Evolutionary conservation across 2,888 invertebrate genomes (phyloP), one percentile per base, ranked within the genome.

Genomic region (Spodoptera littoralis): DNA sequence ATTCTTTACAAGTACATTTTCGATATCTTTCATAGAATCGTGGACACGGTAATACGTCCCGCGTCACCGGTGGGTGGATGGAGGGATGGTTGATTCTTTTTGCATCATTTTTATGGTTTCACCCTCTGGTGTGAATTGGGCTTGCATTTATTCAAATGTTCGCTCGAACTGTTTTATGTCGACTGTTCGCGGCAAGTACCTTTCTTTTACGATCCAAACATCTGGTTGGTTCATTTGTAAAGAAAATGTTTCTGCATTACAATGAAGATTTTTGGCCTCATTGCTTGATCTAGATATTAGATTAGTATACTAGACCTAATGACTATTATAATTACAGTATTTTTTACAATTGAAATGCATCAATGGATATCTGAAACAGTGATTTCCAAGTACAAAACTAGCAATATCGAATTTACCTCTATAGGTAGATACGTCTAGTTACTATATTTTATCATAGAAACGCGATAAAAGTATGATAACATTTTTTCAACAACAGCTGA

Each of bases 81-180:
- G 72, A 70, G 76, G 68, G 80, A 75, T 49, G 50, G 11, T 11
- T 1, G 55, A 65, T 68, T 70, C 54, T 80, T 83, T 87, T 85
- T 89, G 87, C 87, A 88, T 84, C 79, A 81, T 84, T 87, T 87
- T 86, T 88, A 88, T 73, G 87, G 85, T 76, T 84, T 87, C 89
- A 61, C 81, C 80, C 82, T 78, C 70, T 77, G 80, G 82, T 81
- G 84, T 79, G 82, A 86, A 84, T 82, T 72, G 70, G 42, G 69
- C 74, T 60, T 76, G 73, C 73, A 73, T 74, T 73, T 73, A 70
- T 73, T 68, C 69, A 71, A 75, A 76, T 65, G 59, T 69, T 57
- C 73, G 59, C 54, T 60, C 53, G 49, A 65, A 60, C 63, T 65
- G 70, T 76, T 76, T 71, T 69, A 69, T 69, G 59, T 71, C 48